Evolutionary conservation across 2,797 vertebrate species (phyloP), one percentile per base, ranked within the genome.

Genomic region (Myiothlypis coronata): DNA sequence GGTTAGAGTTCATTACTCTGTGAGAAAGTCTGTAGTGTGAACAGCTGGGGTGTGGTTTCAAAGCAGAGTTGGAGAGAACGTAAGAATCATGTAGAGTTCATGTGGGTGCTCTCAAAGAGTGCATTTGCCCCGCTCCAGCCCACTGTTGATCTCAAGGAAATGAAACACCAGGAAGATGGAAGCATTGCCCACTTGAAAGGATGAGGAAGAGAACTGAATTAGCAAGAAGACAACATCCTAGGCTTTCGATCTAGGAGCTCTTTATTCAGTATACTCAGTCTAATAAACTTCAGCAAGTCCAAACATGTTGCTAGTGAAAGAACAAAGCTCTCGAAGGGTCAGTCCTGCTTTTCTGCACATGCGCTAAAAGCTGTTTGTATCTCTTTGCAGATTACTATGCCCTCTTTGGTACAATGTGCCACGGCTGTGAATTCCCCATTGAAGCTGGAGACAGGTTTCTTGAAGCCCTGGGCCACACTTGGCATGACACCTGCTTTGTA

Each of bases 401-500:
- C 35, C 97, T 99, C 83, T 99, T 99, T n/a, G 99, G 99, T 86
- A 99, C 99, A 4, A 99, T 98, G 96, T 99, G 99, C 96, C 98
- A 97, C 5, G 99, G 99, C 84, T 99, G 99, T 68, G 99, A 99
- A 93, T 99, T 99, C 95, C 99, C 99, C 86, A 99, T 99, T 59
- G 99, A 99, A 97, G 99, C 99, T 6, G 99, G 99, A 13, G 99
- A 99, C 96, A 98, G 99, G 96, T 99, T 99, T 95, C 98, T 99
- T 94, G 99, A 99, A 93, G 99, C 99, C 46, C 95, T 99, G 74
- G 99, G 99, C 53, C 98, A 97, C 94, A 99, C 98, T 96, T 99
- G 99, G 99, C 99, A 99, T 17, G 99, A 99, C 95, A 99, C 99
- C 91, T 99, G 99, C 97, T 99, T 99, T 83, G 99, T 99, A 32